Conservation (phyloP, 2,888 invertebrate species). For the Caenorhabditis doughertyi region DNA sequence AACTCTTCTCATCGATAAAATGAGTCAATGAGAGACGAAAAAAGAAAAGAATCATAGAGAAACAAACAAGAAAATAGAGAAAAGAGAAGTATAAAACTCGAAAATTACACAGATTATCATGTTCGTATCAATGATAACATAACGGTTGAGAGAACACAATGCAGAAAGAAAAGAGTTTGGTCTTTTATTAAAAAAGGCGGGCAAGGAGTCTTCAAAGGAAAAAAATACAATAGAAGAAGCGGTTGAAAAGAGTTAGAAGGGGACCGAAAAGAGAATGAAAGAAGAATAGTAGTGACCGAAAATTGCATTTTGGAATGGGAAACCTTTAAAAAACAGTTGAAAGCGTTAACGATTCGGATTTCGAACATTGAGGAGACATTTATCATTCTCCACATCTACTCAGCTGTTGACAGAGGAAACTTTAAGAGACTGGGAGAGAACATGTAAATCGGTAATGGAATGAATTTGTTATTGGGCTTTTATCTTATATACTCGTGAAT, state of each 20-base stretch:
- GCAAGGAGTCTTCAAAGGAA: constrained; percentile 19
- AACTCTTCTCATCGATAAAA: constrained; percentile 48
- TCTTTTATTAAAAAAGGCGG: neutral
- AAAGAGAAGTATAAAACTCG: constrained; percentile 37
- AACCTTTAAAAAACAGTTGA: neutral
- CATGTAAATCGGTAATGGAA: too few species aligned
- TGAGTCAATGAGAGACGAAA: constrained; percentile 23
- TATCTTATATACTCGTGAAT: constrained; percentile 23
- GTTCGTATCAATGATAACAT: constrained; percentile 36
- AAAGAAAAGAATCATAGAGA: constrained; percentile 9
- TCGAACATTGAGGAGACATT: too few species aligned
- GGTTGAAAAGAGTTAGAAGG: neutral
- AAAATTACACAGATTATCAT: constrained; percentile 57
- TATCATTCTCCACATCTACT: too few species aligned
- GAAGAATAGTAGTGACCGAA: constrained; percentile 32
- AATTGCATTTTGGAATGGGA: constrained; percentile 30
- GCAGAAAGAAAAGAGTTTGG: neutral
- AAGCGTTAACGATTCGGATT: too few species aligned
- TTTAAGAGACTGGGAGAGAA: too few species aligned
- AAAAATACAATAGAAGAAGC: constrained; percentile 19
- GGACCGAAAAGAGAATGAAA: neutral
- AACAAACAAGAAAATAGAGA: neutral
- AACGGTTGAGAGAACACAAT: constrained; percentile 44
- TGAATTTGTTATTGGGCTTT: constrained; percentile 13
- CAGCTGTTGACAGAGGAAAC: neutral